phyloP scores from a whole-genome alignment of 53 echinoderm and acorn worm genomes.

The Antedon mediterranea region DNA sequence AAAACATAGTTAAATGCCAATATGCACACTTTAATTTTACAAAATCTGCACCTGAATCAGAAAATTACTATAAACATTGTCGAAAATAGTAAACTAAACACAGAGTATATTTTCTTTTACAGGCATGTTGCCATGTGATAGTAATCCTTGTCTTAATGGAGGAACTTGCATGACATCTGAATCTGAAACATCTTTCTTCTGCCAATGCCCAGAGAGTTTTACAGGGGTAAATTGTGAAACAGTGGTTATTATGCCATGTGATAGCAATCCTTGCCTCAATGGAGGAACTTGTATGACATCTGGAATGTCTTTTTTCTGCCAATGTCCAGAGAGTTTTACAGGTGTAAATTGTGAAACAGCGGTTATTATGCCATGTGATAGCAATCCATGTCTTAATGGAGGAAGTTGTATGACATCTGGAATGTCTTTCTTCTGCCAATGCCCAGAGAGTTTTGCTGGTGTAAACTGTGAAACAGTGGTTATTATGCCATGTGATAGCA shows the following conservation, averaged over 20 bases:
- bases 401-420: constrained; percentile 18
- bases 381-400: constrained; percentile 32
- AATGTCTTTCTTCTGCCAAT: constrained; percentile 19
- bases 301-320: constrained; percentile 3
- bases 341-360: constrained; percentile 17
- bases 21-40: too few relatives aligned
- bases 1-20: too few relatives aligned
- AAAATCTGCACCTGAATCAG: too few relatives aligned
- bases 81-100: neutral
- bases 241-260: constrained; percentile 29
- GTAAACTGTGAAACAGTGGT: constrained; percentile 25
- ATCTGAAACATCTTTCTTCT: constrained; percentile 21
- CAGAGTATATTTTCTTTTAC: neutral
- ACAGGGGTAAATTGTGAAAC: constrained; percentile 41
- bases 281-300: constrained; percentile 7
- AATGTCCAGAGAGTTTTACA: constrained; percentile 14
- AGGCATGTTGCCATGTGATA: constrained; percentile 7
- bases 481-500: constrained; percentile 36
- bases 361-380: constrained; percentile 23
- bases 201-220: constrained; percentile 29
- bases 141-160: constrained; percentile 37
- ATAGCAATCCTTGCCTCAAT: constrained; percentile 49
- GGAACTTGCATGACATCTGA: constrained; percentile 31
- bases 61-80: neutral
- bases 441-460: constrained; percentile 30